Evolutionary conservation across 2,113 vertebrate species (phyloP), one percentile per base, ranked within the genome.

Genomic region (Campylorhamphus procurvoides): DNA sequence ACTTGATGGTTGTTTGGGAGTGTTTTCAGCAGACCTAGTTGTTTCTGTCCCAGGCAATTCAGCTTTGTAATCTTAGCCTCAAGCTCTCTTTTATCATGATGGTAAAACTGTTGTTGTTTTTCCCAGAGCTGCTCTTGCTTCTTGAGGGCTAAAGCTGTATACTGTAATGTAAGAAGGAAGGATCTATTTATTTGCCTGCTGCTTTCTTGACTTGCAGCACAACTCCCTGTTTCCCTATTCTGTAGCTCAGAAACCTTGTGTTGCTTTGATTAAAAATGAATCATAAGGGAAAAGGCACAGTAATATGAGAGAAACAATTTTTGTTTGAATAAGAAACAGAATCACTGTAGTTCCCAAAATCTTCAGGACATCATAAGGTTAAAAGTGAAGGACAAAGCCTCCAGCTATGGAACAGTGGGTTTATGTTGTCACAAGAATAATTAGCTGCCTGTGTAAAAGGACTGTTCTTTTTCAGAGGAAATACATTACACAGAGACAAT

Each of bases 191-290:
- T 47, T 59, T 47, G 76, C 22, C 68, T 95, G 64, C 55, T 94
- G 69, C 35, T 69, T 90, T 88, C 52, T 80, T 37, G 0, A 0
- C 35, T 60, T 10, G 35, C 59, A 89, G 60, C 52, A 47, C 47
- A 91, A 71, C 46, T 89, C 71, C 40, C 81, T 14, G 5, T 59
- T 80, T 89, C 46, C 84, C 40, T 62, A 3, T 59, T 72, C 63
- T 66, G 33, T 53, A 86, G 39, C 72, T 90, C 50, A 76, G 75
- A 87, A 93, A 79, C 28, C 16, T 31, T 76, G 6, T 68, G 81
- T 50, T 4, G 3, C 69, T 92, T 95, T 96, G 81, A 85, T 87
- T 6, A 91, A 94, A 89, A 95, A 87, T 69, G 20, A 42, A 85
- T 93, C 28, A 27, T 29, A 49, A 89, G 76, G 37, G 76, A 79